Percentiles rank a stretch among this genome's conserved stretches.
phyloP scores from a whole-genome alignment of 1,140 invertebrate genomes.

The Drosophila guanche region DNA sequence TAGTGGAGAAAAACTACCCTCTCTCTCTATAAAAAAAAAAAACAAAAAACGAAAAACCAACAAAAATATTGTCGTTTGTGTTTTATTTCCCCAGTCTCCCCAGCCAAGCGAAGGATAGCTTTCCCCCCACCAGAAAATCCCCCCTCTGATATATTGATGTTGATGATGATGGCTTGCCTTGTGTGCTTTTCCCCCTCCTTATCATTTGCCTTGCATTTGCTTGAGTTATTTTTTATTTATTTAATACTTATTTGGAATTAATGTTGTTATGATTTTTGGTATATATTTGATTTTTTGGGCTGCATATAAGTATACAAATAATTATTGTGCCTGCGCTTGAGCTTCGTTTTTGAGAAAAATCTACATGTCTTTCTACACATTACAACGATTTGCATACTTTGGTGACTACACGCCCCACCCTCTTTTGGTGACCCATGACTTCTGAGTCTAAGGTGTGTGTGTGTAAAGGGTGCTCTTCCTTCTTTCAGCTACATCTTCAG shows the following conservation, averaged over 20 bases:
- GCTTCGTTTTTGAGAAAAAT: conserved; percentile 41
- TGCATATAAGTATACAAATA: conserved; percentile 29
- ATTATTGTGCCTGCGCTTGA: conserved; percentile 33
- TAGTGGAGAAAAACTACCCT: conserved; percentile 79
- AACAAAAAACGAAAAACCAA: conserved; percentile 52
- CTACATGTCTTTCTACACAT: conserved; percentile 30
- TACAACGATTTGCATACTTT: conserved; percentile 9
- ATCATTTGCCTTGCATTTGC: conserved; percentile 29
- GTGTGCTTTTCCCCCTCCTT: conserved; percentile 34
- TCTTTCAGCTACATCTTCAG: too few species aligned
- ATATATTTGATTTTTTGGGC: conserved; percentile 39
- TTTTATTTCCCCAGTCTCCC: conserved; percentile 65
- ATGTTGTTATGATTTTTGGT: conserved; percentile 14
- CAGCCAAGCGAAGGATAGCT: conserved; percentile 19
- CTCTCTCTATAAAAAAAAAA: conserved; percentile 69
- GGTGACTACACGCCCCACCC: not conserved
- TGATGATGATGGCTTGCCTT: conserved; percentile 49
- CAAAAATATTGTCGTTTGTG: conserved; percentile 69
- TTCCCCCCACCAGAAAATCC: conserved; percentile 24
- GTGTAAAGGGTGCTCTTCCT: too few species aligned
- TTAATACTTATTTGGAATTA: conserved; percentile 35
- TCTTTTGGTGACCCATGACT: too few species aligned
- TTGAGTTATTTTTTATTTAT: conserved; percentile 30
- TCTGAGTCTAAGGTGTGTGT: too few species aligned
- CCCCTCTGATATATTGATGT: conserved; percentile 47